Evolutionary conservation across 2,888 invertebrate species (phyloP), one percentile per base, ranked within the genome.

Genomic region (Caenorhabditis sp.): DNA sequence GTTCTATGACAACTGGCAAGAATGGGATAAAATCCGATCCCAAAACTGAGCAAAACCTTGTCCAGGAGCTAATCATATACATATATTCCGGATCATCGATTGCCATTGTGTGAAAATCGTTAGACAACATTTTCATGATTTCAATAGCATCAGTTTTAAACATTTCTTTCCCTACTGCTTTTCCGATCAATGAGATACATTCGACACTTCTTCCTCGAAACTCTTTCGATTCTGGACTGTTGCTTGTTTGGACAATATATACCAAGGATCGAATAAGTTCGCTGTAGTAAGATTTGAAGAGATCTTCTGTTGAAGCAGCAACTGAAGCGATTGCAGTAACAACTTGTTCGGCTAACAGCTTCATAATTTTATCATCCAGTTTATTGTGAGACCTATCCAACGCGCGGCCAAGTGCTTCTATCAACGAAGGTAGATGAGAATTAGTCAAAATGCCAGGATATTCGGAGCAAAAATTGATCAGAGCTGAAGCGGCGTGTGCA

Each of bases 401-500:
- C 79, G 97, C 94, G 91, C 91, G 89, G 95, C 94, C 72, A 99
- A 91, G 89, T 95, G 95, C 63, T 90, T 91, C 93, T n/a, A 97
- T 95, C 79, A 99, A 92, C 21, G 37, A 51, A 14, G 70, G 60
- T n/a, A 70, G 43, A 37, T 66, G 66, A 70, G 62, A 14, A 70
- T 58, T 37, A 92, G 53, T 89, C 97, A 96, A n/a, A n/a, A n/a
- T n/a, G n/a, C n/a, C n/a, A 0, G 97, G 96, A 88, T 97, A 97
- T 89, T 97, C 97, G 90, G 99, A 97, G 87, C 96, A 95, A 90
- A 99, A 99, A 90, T 99, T 99, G 0, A 99, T 97, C 77, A 99
- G 91, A 57, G 99, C 99, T 64, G 99, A 97, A 57, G 95, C 92
- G 57, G 92, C 92, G 88, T 93, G 92, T 69, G 94, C 93, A 90